A percentile compares a stretch with the other conserved stretches of the same genome.
Evolutionary conservation across 2,888 invertebrate genomes (phyloP).

Genomic region (Troilus luridus): DNA sequence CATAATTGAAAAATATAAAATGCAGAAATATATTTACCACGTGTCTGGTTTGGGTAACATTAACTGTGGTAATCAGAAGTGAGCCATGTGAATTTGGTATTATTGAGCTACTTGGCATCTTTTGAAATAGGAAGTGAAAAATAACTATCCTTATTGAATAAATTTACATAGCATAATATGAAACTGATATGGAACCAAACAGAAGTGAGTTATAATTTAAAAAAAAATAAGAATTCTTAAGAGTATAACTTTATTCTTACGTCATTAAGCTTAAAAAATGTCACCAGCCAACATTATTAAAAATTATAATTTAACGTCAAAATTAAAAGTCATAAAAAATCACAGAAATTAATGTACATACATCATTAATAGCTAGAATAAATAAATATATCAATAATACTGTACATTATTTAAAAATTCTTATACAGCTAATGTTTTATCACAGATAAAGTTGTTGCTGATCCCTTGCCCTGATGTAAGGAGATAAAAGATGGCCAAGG

Average conservation of each 20-base stretch:
- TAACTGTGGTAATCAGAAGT: no score
- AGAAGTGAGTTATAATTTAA: no score
- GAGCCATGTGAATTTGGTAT: no score
- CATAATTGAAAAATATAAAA: no score
- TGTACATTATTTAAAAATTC: not conserved
- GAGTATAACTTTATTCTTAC: not conserved
- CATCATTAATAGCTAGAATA: not conserved
- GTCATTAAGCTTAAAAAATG: not conserved
- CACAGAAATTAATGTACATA: not conserved
- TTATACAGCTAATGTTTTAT: not conserved
- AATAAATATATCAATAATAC: not conserved
- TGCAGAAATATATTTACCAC: no score
- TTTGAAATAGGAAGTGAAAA: no score
- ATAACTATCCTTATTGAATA: no score
- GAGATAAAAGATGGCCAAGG: constrained; percentile 25
- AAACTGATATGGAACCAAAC: no score
- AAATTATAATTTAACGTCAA: not conserved
- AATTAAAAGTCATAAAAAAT: not conserved
- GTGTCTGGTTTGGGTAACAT: no score
- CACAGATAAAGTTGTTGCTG: constrained; percentile 48
- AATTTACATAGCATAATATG: no score
- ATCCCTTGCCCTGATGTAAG: constrained; percentile 19
- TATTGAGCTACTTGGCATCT: no score
- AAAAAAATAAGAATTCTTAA: not conserved
- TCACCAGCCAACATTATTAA: not conserved